Evolutionary conservation across 2,888 invertebrate genomes (phyloP).

Genomic region (Arge pagana): DNA sequence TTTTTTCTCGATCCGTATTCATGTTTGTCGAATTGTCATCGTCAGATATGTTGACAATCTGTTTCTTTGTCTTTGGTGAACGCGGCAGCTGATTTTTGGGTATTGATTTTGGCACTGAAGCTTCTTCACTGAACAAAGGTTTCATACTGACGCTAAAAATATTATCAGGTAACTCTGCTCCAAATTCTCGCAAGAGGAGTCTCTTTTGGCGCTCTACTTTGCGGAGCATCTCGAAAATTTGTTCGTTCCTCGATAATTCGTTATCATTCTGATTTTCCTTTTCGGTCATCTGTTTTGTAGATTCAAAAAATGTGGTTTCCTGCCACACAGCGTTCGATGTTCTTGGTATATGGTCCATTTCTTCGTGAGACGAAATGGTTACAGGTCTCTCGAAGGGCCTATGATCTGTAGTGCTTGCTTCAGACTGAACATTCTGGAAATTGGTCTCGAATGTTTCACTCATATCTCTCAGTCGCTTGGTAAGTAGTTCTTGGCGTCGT

Average conservation of each 20-base stretch:
- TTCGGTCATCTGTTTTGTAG: slow-evolving; percentile 2
- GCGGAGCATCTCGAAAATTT: slow-evolving; percentile 48
- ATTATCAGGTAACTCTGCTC: slow-evolving; percentile 46
- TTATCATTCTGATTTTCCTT: slow-evolving; percentile 26
- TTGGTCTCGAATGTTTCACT: slow-evolving; percentile 61
- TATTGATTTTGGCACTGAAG: slow-evolving; percentile 4
- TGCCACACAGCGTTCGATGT: slow-evolving; percentile 33
- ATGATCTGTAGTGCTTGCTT: neutral
- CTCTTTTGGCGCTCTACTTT: slow-evolving; percentile 51
- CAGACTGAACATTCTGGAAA: slow-evolving; percentile 20
- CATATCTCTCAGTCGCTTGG: slow-evolving; percentile 60
- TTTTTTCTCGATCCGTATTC: slow-evolving; percentile 16
- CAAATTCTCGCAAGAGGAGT: slow-evolving; percentile 47
- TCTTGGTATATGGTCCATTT: slow-evolving; percentile 8
- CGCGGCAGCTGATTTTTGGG: neutral
- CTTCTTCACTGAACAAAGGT: slow-evolving; percentile 39
- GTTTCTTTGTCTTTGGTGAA: slow-evolving; percentile 42
- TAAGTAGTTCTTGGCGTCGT: slow-evolving; percentile 56
- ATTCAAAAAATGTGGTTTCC: slow-evolving; percentile 25
- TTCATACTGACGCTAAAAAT: slow-evolving; percentile 47
- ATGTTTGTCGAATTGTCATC: slow-evolving; percentile 31
- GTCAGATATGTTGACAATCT: slow-evolving; percentile 46
- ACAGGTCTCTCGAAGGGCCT: slow-evolving; percentile 36
- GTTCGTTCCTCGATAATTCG: slow-evolving; percentile 43
- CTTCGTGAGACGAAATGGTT: slow-evolving; percentile 38